Conservation (phyloP, 2,113 vertebrate species). For the Esox niger region DNA sequence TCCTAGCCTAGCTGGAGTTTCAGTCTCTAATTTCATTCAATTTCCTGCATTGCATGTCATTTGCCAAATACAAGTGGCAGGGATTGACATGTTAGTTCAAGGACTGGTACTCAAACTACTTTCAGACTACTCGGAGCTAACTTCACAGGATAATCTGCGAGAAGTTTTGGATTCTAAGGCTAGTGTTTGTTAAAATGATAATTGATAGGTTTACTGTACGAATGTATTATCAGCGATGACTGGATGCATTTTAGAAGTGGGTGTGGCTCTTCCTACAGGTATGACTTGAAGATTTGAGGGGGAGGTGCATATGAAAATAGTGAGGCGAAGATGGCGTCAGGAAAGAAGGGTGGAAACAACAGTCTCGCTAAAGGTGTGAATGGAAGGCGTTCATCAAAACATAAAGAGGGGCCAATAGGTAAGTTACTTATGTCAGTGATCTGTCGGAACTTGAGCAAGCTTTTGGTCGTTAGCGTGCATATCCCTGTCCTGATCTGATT, state of each 20-base stretch:
- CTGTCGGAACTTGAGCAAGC: neutral
- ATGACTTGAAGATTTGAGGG: constrained; percentile 38
- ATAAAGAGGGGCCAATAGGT: constrained; percentile 72
- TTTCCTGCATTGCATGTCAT: too few relatives aligned
- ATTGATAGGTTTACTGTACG: constrained; percentile 49
- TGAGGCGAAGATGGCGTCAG: constrained; percentile 73
- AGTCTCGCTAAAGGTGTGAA: constrained; percentile 63
- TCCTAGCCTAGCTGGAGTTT: too few relatives aligned
- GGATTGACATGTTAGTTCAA: too few relatives aligned
- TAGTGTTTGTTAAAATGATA: neutral
- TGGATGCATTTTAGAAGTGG: constrained; percentile 33
- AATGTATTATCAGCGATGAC: constrained; percentile 2
- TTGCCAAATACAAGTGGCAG: too few relatives aligned
- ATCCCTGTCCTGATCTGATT: neutral
- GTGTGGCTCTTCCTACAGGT: constrained; percentile 46
- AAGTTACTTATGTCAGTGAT: constrained; percentile 19
- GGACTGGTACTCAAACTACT: too few relatives aligned
- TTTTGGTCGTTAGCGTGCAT: neutral
- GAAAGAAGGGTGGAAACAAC: constrained; percentile 57
- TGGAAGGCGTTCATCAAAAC: constrained; percentile 66
- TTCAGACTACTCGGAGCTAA: neutral
- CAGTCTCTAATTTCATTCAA: too few relatives aligned
- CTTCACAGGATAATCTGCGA: neutral
- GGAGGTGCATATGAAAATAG: constrained; percentile 50
- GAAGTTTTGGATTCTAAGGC: neutral